A percentile compares a stretch with the other conserved stretches of the same genome.
Conservation (phyloP, 1,140 invertebrate genomes). For the Sminthurinus signatus region DNA sequence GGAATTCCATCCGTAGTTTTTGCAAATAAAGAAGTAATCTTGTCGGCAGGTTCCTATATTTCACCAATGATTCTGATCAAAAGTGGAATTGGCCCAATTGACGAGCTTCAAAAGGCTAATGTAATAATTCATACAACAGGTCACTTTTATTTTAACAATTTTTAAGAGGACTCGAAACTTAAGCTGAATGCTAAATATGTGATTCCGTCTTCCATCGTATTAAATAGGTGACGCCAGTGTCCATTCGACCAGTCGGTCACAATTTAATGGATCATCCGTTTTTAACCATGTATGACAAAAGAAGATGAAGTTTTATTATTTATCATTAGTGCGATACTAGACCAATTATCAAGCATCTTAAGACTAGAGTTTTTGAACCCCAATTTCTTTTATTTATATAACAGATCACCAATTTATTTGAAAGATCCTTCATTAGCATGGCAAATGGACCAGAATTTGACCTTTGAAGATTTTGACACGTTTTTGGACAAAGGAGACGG, state of each 20-base stretch:
- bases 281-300: neutral
- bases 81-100: slow-evolving; percentile 16
- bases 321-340: no score
- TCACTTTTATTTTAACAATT: no score
- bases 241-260: neutral
- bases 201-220: no score
- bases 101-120: neutral
- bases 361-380: neutral
- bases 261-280: neutral
- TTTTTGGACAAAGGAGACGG: neutral
- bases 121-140: no score
- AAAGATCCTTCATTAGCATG: neutral
- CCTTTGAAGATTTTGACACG: neutral
- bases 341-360: no score
- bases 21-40: slow-evolving; percentile 20
- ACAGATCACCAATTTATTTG: neutral
- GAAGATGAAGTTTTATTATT: neutral
- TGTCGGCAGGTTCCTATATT: slow-evolving; percentile 8
- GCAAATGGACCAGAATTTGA: slow-evolving; percentile 7
- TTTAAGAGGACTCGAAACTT: no score
- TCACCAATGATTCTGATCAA: slow-evolving; percentile 11
- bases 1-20: neutral
- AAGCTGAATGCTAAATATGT: no score
- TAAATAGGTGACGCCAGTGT: neutral
- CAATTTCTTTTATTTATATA: no score